Evolutionary conservation across 2,113 vertebrate genomes (phyloP).

Genomic region (Erythrocebus patas): DNA sequence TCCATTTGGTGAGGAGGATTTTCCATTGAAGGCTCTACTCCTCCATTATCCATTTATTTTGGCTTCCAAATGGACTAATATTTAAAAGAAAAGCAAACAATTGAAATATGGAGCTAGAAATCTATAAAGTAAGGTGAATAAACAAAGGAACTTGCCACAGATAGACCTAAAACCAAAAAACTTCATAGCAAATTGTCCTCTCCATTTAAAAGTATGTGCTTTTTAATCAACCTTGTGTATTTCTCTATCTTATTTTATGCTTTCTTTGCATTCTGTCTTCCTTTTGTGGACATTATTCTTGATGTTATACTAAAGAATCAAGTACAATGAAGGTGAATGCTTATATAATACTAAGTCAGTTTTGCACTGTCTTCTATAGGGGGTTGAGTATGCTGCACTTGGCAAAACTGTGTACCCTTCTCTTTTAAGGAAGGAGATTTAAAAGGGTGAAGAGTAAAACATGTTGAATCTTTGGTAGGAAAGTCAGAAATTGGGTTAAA

Average conservation of each 20-base stretch:
- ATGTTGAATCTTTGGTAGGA: background rate
- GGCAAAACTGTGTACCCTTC: background rate
- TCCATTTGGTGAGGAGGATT: background rate
- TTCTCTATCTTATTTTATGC: background rate
- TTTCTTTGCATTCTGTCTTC: background rate
- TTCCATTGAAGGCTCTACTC: background rate
- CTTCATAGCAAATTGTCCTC: background rate
- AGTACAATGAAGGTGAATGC: background rate
- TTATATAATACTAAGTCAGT: background rate
- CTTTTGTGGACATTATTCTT: background rate
- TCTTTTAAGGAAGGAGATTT: background rate
- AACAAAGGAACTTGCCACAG: background rate
- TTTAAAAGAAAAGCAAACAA: background rate
- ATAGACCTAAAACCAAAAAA: background rate
- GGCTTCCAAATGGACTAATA: background rate
- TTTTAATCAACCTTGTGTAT: background rate
- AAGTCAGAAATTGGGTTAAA: background rate
- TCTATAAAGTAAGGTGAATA: background rate
- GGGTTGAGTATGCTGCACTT: background rate
- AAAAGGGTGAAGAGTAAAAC: background rate
- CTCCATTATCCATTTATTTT: constrained; percentile 8
- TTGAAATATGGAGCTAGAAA: background rate
- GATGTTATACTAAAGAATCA: background rate
- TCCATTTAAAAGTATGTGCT: background rate
- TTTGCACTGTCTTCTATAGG: background rate